Evolutionary conservation across 30 jellyfish, hydroid and myxozoan genomes (phyloP), one percentile per base, ranked within the genome.

Genomic region (Aurelia aurita): DNA sequence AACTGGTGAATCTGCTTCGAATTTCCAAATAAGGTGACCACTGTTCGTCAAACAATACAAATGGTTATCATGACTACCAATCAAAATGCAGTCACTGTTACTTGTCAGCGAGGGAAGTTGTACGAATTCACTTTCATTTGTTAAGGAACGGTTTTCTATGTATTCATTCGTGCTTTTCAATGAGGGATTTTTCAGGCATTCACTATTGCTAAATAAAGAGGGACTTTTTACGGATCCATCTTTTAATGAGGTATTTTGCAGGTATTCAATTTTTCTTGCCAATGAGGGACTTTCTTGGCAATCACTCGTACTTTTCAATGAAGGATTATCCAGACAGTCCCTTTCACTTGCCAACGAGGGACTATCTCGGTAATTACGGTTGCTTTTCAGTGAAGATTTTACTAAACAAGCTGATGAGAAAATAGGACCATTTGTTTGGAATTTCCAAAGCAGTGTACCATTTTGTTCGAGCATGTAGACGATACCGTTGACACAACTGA

Each of bases 21-120:
- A 72, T 57, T 79, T 71, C 98, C 98, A 92, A 26, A 72, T 61
- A 18, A 92, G 76, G 64, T 39, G 29, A 4, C 98, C 98, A 27
- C 51, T 59, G 35, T 18, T 55, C 14, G 88, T 54, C 19, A 92
- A 29, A 72, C 95, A 82, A 63, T 86, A 80, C 58, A 72, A 34
- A 21, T 27, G 23, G 62, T 43, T 34, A 77, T 87, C 98, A 34
- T 92, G 95, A 58, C 92, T 2, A 14, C 98, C 98, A 63, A 87
- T 28, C 59, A 80, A 64, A 61, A 92, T 31, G 13, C 39, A 22
- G 2, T 34, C 18, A 13, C 31, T n/a, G 28, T 29, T 53, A 21
- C 25, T 16, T 29, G 39, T 12, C 14, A 22, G 23, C 49, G 20
- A 45, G 9, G 77, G 28, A 66, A 26, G 67, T n/a, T n/a, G n/a